These are phyloP conservation scores for Mimumesa dahlbomi DNA, from an alignment of 2,888 invertebrate species.

Conservation along the genomic window DNA sequence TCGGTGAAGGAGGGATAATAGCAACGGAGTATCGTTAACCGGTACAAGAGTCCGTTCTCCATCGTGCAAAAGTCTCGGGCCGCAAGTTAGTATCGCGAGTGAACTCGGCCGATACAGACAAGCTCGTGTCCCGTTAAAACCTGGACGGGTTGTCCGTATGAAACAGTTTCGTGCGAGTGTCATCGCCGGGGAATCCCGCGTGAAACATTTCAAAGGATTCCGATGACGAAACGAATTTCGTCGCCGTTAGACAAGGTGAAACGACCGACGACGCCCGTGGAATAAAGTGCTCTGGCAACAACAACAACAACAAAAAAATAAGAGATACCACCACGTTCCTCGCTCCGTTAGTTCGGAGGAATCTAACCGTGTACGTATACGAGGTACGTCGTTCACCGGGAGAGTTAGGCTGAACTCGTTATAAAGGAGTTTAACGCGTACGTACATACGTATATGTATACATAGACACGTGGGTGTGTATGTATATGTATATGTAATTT, in stretches of 20 bases:
- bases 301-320: too few species aligned
- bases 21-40: slow-evolving; percentile 56
- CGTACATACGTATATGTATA: not conserved
- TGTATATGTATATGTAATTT: too few species aligned
- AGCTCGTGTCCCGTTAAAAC: too few species aligned
- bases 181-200: not conserved
- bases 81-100: slow-evolving; percentile 56
- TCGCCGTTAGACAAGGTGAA: not conserved
- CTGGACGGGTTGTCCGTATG: not conserved
- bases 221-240: not conserved
- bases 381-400: slow-evolving; percentile 43
- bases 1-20: slow-evolving; percentile 33
- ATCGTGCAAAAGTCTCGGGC: slow-evolving; percentile 49
- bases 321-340: slow-evolving; percentile 1
- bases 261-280: not conserved
- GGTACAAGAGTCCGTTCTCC: slow-evolving; percentile 60
- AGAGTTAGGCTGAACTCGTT: slow-evolving; percentile 41
- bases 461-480: not conserved
- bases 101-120: slow-evolving; percentile 47
- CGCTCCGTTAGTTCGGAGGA: slow-evolving; percentile 31
- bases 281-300: too few species aligned
- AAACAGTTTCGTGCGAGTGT: not conserved
- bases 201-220: not conserved
- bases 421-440: slow-evolving; percentile 13
- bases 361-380: slow-evolving; percentile 20